Evolutionary conservation across 2,797 vertebrate genomes (phyloP).

Genomic region (Neopelma chrysocephalum): DNA sequence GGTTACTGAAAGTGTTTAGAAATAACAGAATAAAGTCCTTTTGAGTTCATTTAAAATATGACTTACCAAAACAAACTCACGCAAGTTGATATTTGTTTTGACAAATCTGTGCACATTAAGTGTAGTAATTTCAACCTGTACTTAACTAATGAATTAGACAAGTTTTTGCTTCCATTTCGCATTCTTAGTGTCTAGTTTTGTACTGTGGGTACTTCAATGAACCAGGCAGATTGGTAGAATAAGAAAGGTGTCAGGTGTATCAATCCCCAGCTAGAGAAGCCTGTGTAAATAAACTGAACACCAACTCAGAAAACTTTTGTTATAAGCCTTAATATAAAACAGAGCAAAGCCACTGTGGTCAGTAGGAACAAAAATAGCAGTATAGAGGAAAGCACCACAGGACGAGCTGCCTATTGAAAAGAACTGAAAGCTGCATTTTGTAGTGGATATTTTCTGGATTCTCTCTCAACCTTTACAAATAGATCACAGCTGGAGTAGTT

Average conservation of each 20-base stretch:
- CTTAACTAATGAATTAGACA: neutral
- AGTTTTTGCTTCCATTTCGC: neutral
- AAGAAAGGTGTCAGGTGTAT: neutral
- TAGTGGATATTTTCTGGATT: neutral
- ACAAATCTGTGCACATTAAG: neutral
- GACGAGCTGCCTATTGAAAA: neutral
- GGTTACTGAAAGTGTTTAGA: neutral
- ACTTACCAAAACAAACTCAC: neutral
- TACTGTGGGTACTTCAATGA: neutral
- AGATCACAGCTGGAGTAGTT: conserved; percentile 34
- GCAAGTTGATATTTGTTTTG: neutral
- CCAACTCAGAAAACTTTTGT: neutral
- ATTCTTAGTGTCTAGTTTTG: neutral
- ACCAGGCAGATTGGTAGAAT: neutral
- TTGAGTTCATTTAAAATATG: neutral
- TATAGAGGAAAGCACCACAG: neutral
- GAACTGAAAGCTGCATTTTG: neutral
- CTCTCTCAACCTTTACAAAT: conserved; percentile 1
- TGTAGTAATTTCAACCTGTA: neutral
- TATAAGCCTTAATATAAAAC: neutral
- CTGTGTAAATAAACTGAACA: neutral
- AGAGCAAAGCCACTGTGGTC: neutral
- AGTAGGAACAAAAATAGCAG: neutral
- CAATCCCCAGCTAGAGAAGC: neutral
- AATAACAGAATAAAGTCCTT: neutral